A percentile compares a stretch with the other conserved stretches of the same genome.
Evolutionary conservation across 2,797 vertebrate genomes (phyloP).

Genomic region (Brachyalestes nurse): DNA sequence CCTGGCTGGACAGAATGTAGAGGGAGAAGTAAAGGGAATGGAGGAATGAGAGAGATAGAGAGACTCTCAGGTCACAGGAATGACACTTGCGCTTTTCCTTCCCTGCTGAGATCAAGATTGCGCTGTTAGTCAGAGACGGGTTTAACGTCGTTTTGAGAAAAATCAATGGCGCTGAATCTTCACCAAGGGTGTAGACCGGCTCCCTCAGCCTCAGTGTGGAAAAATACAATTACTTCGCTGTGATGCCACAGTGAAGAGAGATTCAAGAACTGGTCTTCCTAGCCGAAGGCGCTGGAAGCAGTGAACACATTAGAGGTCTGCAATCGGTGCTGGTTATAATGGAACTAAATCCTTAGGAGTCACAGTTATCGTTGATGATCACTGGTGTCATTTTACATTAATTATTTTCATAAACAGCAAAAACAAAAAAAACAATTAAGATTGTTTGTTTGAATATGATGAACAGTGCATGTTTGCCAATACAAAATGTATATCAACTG

Average conservation of each 20-base stretch:
- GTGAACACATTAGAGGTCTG: slow-evolving; percentile 7
- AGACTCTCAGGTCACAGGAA: slow-evolving; percentile 47
- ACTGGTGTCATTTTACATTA: neutral
- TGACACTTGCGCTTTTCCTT: slow-evolving; percentile 44
- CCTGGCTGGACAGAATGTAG: slow-evolving; percentile 25
- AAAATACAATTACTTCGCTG: slow-evolving; percentile 57
- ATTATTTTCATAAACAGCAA: neutral
- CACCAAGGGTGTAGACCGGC: slow-evolving; percentile 57
- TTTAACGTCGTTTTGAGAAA: slow-evolving; percentile 61
- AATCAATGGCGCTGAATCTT: slow-evolving; percentile 64
- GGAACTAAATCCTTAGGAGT: neutral
- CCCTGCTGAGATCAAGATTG: slow-evolving; percentile 54
- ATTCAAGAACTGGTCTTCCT: slow-evolving; percentile 17
- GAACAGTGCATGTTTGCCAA: too few species aligned
- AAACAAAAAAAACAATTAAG: too few species aligned
- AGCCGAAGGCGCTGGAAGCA: neutral
- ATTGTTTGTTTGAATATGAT: too few species aligned
- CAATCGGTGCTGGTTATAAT: neutral
- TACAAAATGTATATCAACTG: too few species aligned
- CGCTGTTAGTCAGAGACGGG: slow-evolving; percentile 55
- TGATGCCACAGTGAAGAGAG: slow-evolving; percentile 39
- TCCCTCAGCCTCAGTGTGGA: slow-evolving; percentile 45
- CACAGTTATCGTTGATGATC: neutral
- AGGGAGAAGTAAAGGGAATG: slow-evolving; percentile 31
- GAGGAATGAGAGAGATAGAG: slow-evolving; percentile 29